Base-by-base conservation (phyloP, 1,140 invertebrate species). In the Rhopalosiphum padi region DNA sequence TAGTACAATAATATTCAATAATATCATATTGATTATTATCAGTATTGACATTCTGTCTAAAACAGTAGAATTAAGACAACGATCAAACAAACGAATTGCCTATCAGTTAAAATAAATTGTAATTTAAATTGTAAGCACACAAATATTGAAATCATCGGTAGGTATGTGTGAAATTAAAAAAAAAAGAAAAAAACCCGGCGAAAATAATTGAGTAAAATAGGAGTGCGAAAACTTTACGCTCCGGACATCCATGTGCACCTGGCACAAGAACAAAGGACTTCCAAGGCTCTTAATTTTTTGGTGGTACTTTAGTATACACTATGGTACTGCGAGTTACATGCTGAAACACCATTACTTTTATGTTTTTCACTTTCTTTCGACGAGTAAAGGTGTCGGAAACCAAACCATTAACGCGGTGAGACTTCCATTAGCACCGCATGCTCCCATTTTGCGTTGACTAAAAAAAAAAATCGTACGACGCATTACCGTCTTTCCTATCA, bases 381-480 rank as follows among this genome's bases (percentile, higher is more conserved):
- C 60, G 37, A 60, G 53, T 22, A 91, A 92, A 92, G 46, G 77
- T 92, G 91, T 92, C 77, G 91, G 91, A 92, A 92, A 92, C 91
- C 46, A 83, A 92, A 92, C 91, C 91, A 92, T 92, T 92, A 92
- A 92, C 60, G 91, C 46, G 91, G 91, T 46, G 91, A 92, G 91
- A 83, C 91, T 92, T 91, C 91, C 91, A 92, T 92, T 92, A 92
- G 91, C 91, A 46, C 91, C 91, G 41, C 91, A 92, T 92, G 91
- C 91, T 92, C 46, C 41, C 91, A 51, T 92, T 51, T 82, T 83
- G 22, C 91, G 46, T 85, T 41, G 21, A 53, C 46, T 83, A 92
- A 92, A 92, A 89, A 86, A 46, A 87, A 87, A 91, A 91, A 92
- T 48, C 9, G 41, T n/a, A 51, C 68, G 41, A 92, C 41, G n/a